These are phyloP conservation scores for Hipposideros larvatus DNA, from an alignment of 2,797 vertebrate genomes.

Conservation along the genomic window DNA sequence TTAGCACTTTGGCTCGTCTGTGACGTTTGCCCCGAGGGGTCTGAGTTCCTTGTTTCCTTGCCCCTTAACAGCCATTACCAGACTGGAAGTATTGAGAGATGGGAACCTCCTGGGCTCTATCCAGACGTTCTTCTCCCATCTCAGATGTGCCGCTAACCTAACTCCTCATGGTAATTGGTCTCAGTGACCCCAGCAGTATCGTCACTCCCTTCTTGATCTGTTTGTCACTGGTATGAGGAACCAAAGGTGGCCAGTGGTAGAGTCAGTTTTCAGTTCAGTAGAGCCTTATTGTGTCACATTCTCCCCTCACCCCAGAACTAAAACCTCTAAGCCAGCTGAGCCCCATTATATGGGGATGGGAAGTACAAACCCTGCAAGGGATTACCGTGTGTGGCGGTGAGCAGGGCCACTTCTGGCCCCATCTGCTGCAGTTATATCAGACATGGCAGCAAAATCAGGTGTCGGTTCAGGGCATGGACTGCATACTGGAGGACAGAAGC, in stretches of 20 bases:
- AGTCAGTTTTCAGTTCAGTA: background rate
- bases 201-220: background rate
- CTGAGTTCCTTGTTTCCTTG: background rate
- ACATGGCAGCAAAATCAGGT: background rate
- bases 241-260: background rate
- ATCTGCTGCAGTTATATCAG: background rate
- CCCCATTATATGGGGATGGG: background rate
- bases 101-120: background rate
- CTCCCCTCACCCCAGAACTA: background rate
- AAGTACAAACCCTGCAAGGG: background rate
- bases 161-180: background rate
- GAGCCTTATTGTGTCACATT: background rate
- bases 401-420: background rate
- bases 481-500: background rate
- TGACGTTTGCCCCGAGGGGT: background rate
- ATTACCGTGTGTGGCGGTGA: background rate
- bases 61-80: background rate
- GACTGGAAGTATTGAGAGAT: background rate
- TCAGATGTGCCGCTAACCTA: background rate
- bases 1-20: background rate
- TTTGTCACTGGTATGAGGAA: background rate
- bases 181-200: background rate
- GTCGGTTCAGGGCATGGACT: background rate
- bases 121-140: background rate
- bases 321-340: background rate